Evolutionary conservation across 2,888 invertebrate genomes (phyloP).

Genomic region (Leucoma salicis): DNA sequence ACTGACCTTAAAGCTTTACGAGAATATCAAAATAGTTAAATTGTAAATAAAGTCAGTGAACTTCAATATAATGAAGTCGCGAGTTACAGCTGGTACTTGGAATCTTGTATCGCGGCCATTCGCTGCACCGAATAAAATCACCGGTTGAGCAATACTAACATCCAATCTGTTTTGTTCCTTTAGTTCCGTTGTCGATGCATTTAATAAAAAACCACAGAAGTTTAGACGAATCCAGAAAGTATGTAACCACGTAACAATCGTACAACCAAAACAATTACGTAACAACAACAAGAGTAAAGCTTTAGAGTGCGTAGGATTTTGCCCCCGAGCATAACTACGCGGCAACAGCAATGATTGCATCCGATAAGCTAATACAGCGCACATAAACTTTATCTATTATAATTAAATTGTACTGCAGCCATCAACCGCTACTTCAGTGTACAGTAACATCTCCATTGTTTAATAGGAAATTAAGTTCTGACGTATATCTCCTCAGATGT

Average conservation of each 20-base stretch:
- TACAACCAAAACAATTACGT: slow-evolving; percentile 24
- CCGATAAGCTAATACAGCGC: slow-evolving; percentile 62
- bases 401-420: slow-evolving; percentile 74
- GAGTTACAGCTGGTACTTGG: slow-evolving; percentile 44
- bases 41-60: slow-evolving; percentile 49
- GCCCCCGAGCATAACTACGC: slow-evolving; percentile 44
- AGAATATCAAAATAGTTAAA: slow-evolving; percentile 35
- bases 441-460: slow-evolving; percentile 78
- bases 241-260: too few species aligned
- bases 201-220: slow-evolving; percentile 52
- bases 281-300: slow-evolving; percentile 43
- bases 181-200: slow-evolving; percentile 59
- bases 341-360: slow-evolving; percentile 51
- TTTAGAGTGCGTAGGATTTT: slow-evolving; percentile 41
- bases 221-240: slow-evolving; percentile 47
- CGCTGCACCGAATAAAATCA: slow-evolving; percentile 60
- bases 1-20: slow-evolving; percentile 17
- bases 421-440: slow-evolving; percentile 55
- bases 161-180: slow-evolving; percentile 53
- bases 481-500: slow-evolving; percentile 63
- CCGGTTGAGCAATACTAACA: slow-evolving; percentile 59
- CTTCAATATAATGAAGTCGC: slow-evolving; percentile 53
- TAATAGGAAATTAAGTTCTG: slow-evolving; percentile 68
- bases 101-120: slow-evolving; percentile 53
- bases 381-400: slow-evolving; percentile 74